Conservation (phyloP, 2,888 invertebrate species). For the Strigamia crassipes region DNA sequence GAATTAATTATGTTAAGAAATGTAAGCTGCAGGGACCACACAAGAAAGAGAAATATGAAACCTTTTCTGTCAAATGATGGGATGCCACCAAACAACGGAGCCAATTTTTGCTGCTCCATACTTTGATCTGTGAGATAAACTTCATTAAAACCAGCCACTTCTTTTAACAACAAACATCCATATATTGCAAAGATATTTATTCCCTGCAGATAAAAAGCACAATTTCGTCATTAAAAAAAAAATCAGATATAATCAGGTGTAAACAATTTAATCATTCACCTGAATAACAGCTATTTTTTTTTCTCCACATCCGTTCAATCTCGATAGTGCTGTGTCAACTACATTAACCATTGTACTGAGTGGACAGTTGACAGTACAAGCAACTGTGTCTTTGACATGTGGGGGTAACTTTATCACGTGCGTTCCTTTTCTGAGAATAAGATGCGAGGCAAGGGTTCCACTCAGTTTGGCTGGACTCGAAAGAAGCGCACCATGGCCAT, state of each 20-base stretch:
- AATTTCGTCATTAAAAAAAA: background rate
- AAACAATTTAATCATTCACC: conserved; percentile 45
- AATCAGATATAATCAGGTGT: background rate
- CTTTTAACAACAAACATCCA: conserved; percentile 50
- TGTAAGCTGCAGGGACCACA: no score
- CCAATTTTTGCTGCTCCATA: conserved; percentile 50
- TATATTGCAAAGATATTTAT: conserved; percentile 51
- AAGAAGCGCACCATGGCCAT: conserved; percentile 52
- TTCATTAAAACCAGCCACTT: conserved; percentile 50
- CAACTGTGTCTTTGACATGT: conserved; percentile 51
- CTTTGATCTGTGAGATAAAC: conserved; percentile 50
- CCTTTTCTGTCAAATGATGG: conserved; percentile 48
- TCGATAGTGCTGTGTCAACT: conserved; percentile 49
- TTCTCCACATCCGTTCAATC: conserved; percentile 12
- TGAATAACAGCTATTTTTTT: conserved; percentile 51
- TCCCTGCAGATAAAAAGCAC: conserved; percentile 47
- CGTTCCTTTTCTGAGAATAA: conserved; percentile 52
- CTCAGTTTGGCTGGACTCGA: conserved; percentile 51
- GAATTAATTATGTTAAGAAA: background rate
- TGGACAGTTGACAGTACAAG: conserved; percentile 53
- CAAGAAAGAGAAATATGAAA: background rate
- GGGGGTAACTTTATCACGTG: conserved; percentile 52
- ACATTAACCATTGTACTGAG: conserved; percentile 53
- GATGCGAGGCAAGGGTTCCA: conserved; percentile 53
- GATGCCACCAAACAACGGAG: conserved; percentile 50